Conservation (phyloP, 2,113 vertebrate genomes). For the Nestor notabilis region DNA sequence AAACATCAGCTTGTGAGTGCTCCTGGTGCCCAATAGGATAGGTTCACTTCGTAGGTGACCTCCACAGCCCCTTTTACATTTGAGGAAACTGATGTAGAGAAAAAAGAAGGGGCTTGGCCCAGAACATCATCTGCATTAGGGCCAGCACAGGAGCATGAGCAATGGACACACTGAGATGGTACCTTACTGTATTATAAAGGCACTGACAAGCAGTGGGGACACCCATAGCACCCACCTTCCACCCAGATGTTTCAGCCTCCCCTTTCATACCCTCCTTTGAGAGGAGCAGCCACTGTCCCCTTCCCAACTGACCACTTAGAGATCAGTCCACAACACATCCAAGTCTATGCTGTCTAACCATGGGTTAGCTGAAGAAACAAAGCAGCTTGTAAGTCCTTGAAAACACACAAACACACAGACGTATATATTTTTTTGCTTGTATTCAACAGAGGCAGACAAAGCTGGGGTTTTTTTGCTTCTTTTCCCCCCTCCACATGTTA, state of each 20-base stretch:
- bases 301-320: not conserved
- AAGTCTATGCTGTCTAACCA: not conserved
- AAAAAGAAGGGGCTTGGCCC: not conserved
- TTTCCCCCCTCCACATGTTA: not conserved
- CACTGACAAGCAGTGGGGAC: not conserved
- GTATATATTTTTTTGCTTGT: not conserved
- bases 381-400: not conserved
- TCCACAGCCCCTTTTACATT: not conserved
- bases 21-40: not conserved
- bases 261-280: not conserved
- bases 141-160: not conserved
- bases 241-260: not conserved
- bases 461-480: too few relatives aligned
- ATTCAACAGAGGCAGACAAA: not conserved
- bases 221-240: not conserved
- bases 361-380: not conserved
- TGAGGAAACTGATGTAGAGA: not conserved
- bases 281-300: not conserved
- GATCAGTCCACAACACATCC: rapidly evolving
- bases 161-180: not conserved
- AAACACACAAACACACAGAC: not conserved
- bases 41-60: not conserved
- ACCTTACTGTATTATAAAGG: not conserved
- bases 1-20: not conserved
- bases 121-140: not conserved